Conservation (phyloP, 2,797 vertebrate species). For the Betta splendens region DNA sequence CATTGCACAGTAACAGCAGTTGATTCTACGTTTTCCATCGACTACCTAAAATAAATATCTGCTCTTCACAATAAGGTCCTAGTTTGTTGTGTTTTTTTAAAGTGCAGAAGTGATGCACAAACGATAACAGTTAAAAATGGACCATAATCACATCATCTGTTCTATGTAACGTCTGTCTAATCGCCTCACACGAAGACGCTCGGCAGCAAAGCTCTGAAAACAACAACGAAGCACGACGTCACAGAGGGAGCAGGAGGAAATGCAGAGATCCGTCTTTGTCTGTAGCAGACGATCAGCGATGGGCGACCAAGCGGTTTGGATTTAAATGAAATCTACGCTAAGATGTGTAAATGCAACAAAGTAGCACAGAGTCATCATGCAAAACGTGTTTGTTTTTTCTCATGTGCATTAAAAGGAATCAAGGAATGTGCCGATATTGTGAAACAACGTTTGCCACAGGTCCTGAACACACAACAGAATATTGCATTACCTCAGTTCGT, state of each 20-base stretch:
- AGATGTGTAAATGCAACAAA: constrained; percentile 54
- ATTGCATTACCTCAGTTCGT: constrained; percentile 43
- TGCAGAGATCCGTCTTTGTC: constrained; percentile 33
- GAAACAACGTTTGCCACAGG: constrained; percentile 30
- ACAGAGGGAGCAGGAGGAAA: constrained; percentile 57
- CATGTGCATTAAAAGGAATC: constrained; percentile 45
- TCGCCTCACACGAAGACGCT: constrained; percentile 25
- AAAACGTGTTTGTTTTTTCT: constrained; percentile 26
- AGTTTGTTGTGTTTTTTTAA: constrained; percentile 63
- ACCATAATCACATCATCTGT: constrained; percentile 27
- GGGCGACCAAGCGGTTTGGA: constrained; percentile 24
- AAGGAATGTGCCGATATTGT: constrained; percentile 38
- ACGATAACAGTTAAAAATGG: constrained; percentile 26
- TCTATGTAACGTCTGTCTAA: constrained; percentile 34
- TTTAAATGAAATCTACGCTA: constrained; percentile 46
- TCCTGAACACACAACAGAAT: constrained; percentile 40
- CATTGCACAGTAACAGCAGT: constrained; percentile 6
- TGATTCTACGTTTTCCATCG: constrained; percentile 41
- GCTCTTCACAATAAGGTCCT: constrained; percentile 55
- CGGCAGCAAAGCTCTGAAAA: constrained; percentile 46
- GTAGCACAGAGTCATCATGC: constrained; percentile 70
- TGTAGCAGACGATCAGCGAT: constrained; percentile 22
- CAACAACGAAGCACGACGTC: constrained; percentile 67
- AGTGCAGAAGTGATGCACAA: constrained; percentile 68
- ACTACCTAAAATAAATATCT: constrained; percentile 45